Evolutionary conservation across 1,140 invertebrate genomes (phyloP).

Genomic region (Vanessa atalanta): DNA sequence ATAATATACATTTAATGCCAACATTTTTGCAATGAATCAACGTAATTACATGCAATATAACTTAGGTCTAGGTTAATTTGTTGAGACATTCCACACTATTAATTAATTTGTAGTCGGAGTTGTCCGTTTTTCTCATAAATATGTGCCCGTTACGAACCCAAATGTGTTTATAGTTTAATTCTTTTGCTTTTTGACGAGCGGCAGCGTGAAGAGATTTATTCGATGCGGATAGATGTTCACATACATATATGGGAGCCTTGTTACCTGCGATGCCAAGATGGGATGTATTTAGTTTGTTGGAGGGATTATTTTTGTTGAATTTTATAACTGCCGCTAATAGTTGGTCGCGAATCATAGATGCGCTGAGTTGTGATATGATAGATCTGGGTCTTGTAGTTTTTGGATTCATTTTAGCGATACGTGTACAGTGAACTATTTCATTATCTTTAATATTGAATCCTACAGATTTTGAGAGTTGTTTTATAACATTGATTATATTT

Average conservation of each 20-base stretch:
- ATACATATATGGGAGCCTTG: slow-evolving; percentile 15
- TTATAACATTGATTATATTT: slow-evolving; percentile 29
- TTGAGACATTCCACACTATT: not conserved
- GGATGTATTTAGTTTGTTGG: slow-evolving; percentile 35
- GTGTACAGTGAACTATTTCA: slow-evolving; percentile 26
- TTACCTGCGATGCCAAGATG: slow-evolving; percentile 10
- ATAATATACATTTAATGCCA: slow-evolving; percentile 9
- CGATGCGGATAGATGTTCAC: slow-evolving; percentile 21
- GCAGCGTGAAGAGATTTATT: slow-evolving; percentile 21
- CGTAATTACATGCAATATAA: not conserved
- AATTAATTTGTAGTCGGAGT: slow-evolving; percentile 13
- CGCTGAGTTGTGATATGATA: slow-evolving; percentile 30
- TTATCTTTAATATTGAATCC: slow-evolving; percentile 18
- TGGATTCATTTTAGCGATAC: slow-evolving; percentile 29
- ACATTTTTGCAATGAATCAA: not conserved
- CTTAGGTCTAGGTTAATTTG: not conserved
- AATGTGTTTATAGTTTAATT: slow-evolving; percentile 28
- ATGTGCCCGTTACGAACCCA: slow-evolving; percentile 29
- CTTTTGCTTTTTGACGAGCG: slow-evolving; percentile 21
- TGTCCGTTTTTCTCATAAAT: slow-evolving; percentile 24
- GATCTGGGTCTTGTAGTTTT: slow-evolving; percentile 27
- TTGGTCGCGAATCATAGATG: slow-evolving; percentile 27
- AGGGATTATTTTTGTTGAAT: slow-evolving; percentile 33
- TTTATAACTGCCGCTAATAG: slow-evolving; percentile 33
- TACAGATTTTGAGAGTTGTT: slow-evolving; percentile 22